Conservation (phyloP, 2,113 vertebrate species). For the Osmerus mordax region DNA sequence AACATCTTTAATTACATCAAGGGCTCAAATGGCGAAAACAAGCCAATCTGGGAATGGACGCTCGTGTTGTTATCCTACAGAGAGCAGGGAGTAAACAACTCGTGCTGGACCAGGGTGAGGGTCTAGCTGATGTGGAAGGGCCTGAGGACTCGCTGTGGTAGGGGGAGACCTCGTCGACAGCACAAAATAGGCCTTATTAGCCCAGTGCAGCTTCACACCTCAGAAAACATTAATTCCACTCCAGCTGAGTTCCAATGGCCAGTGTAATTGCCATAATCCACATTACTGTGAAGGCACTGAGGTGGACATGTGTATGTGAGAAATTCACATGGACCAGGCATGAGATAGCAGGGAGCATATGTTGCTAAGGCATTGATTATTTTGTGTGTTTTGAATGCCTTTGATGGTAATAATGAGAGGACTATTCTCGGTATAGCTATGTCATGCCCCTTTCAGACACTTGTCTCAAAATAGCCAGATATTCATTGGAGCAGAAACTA, state of each 20-base stretch:
- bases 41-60: constrained; percentile 10
- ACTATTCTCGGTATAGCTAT: neutral
- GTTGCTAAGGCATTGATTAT: neutral
- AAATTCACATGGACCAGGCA: constrained; percentile 18
- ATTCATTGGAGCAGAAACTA: neutral
- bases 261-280: constrained; percentile 13
- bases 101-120: constrained; percentile 7
- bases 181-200: constrained; percentile 42
- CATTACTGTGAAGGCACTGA: constrained; percentile 8
- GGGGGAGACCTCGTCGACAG: constrained; percentile 20
- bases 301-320: constrained; percentile 19
- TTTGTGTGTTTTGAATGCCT: constrained; percentile 6
- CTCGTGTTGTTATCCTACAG: constrained; percentile 32
- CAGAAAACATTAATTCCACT: constrained; percentile 40
- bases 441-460: neutral
- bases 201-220: constrained; percentile 26
- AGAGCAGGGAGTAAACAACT: constrained; percentile 24
- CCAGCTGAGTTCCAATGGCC: constrained; percentile 6
- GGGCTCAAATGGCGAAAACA: constrained; percentile 19
- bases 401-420: neutral
- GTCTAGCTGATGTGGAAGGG: constrained; percentile 6
- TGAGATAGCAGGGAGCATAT: neutral
- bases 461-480: neutral
- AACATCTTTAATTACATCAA: constrained; percentile 39
- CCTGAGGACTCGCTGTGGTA: neutral